Percentiles rank a stretch among this genome's conserved stretches.
Evolutionary conservation across 2,113 vertebrate genomes (phyloP).

Genomic region (Bostrychus sinensis): DNA sequence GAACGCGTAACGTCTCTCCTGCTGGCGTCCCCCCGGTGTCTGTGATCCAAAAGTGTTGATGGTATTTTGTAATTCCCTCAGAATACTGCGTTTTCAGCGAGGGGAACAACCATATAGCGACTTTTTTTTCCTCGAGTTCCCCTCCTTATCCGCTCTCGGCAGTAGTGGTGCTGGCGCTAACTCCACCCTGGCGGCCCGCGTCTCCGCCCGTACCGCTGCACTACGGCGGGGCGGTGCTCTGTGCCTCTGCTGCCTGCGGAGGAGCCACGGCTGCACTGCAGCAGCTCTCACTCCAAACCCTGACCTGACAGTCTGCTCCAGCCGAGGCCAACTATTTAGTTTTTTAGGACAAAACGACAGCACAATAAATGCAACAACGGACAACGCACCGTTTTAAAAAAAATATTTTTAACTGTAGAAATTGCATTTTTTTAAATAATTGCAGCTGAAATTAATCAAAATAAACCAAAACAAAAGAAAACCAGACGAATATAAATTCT

Average conservation of each 20-base stretch:
- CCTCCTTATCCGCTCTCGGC: conserved; percentile 61
- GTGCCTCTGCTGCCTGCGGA: background rate
- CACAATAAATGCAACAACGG: background rate
- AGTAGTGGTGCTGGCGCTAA: conserved; percentile 23
- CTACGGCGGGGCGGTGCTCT: conserved; percentile 42
- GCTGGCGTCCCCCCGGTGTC: conserved; percentile 22
- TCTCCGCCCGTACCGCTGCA: background rate
- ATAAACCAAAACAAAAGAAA: background rate
- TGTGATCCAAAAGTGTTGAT: background rate
- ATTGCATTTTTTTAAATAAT: background rate
- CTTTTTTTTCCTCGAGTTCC: conserved; percentile 54
- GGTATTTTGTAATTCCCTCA: conserved; percentile 19
- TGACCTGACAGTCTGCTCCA: background rate
- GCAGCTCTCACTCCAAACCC: background rate
- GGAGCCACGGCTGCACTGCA: background rate
- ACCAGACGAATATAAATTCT: background rate
- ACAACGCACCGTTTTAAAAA: background rate
- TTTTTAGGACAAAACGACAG: no score
- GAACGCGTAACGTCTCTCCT: conserved; percentile 27
- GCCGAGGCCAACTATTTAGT: background rate
- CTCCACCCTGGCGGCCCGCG: conserved; percentile 61
- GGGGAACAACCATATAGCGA: conserved; percentile 43
- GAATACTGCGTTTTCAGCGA: background rate
- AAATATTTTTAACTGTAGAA: no score
- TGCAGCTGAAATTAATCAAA: background rate